Base-by-base conservation (phyloP, 2,888 invertebrate genomes). In the Quadriops clusia region DNA sequence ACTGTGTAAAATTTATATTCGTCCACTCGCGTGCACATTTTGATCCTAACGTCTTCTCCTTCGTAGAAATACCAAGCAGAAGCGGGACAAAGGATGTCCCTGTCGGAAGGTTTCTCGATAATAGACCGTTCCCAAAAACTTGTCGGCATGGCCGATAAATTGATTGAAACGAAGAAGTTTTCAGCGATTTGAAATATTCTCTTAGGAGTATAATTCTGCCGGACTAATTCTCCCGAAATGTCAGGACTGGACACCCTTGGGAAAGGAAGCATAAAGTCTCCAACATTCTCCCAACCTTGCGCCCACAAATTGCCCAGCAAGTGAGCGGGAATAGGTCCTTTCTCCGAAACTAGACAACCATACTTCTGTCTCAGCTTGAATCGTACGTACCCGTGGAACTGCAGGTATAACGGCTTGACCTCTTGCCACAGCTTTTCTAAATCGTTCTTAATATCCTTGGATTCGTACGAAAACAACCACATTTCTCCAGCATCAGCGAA, bases 11-110 rank as follows among this genome's bases (percentile, higher is more conserved):
- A 70, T 50, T 76, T 66, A 42, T 74, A 71, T 56, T 69, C 70
- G 48, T 70, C 74, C 23, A 77, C 58, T 44, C 69, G 63, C 1
- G 80, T 74, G 54, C 82, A 82, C 57, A 76, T 76, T 63, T 80
- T 82, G 54, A 82, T 79, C 77, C 78, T 71, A 50, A 84, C 87
- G 56, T 91, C 89, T 51, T 82, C 69, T 12, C 71, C 70, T 41
- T 83, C 71, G 46, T 70, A 84, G 50, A 90, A 87, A 58, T 90
- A 87, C 81, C 87, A 89, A 29, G 90, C 87, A 0, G 85, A 82
- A 1, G 89, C 87, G 49, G 89, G 85, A 48, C 91, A 93, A 1
- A 84, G 67, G 12, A 86, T 64, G 8, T 86, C 80, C 10, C 67
- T 53, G 47, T 77, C 78, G 0, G 57, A 58, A 1, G 85, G 86